Base-by-base conservation (phyloP, 2,888 invertebrate species). In the Kuschelorhynchus macadamiae region DNA sequence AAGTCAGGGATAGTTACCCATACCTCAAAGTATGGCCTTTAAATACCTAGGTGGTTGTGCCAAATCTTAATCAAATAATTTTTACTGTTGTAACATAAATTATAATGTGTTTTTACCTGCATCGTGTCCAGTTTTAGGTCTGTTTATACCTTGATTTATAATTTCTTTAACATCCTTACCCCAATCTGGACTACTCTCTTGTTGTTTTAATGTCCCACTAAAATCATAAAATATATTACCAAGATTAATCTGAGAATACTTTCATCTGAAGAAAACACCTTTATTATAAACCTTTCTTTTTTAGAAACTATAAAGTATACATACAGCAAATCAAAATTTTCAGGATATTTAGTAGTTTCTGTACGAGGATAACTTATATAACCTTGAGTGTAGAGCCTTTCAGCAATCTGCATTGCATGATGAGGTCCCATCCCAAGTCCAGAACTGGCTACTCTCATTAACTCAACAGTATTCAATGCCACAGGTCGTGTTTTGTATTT, bases 311-410 rank as follows among this genome's bases (percentile, higher is more conserved):
- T 2, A 30, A 50, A 36, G 2, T 46, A 18, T 33, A 82, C 87
- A 88, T 85, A 93, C 92, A 89, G 84, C 64, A 98, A 86, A 86
- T 99, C 98, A 83, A 95, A 98, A 84, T 95, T 97, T 76, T 94
- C 92, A 0, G 98, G 92, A 84, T 99, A 99, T 60, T 92, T 92
- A 0, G 97, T 98, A 0, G 99, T 99, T 86, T 99, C 99, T 0
- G 99, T 99, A 76, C 99, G 89, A 0, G 99, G 99, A 85, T 99
- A 99, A 80, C 97, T 97, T 71, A 98, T 97, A 81, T 95, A 98
- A 25, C 98, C 98, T 83, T 97, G 96, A 0, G 93, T 98, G 82
- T 99, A 99, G 2, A 99, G 87, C 32, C 93, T 87, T 81, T 97
- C 97, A 0, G 96, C 96, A 36, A 95, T 87, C 83, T 90, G 93